Evolutionary conservation across 2,797 vertebrate species (phyloP).

Genomic region (Sebastes alutus): DNA sequence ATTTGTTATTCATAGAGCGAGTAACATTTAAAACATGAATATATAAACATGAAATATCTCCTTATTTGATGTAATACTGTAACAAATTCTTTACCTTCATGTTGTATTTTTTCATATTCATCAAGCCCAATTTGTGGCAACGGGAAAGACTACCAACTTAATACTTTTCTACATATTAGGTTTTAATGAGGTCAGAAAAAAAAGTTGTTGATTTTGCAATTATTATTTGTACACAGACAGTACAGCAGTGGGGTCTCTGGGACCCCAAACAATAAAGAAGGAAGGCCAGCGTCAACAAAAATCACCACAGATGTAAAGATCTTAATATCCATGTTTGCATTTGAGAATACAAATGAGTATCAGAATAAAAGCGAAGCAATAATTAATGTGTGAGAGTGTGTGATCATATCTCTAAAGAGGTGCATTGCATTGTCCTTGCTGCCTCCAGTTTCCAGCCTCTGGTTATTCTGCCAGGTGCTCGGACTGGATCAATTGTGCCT

Average conservation of each 20-base stretch:
- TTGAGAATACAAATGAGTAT: neutral
- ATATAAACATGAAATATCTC: neutral
- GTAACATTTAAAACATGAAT: neutral
- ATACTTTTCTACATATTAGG: neutral
- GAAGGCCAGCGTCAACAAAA: neutral
- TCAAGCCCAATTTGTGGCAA: neutral
- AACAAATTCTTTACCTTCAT: neutral
- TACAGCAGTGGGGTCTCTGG: neutral
- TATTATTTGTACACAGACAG: neutral
- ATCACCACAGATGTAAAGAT: neutral
- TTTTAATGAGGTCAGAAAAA: neutral
- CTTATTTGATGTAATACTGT: neutral
- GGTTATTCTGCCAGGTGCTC: conserved; percentile 55
- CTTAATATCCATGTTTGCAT: neutral
- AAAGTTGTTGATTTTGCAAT: neutral
- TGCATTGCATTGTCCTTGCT: conserved; percentile 28
- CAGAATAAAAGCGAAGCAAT: neutral
- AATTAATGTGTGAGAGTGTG: neutral
- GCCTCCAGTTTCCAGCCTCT: conserved; percentile 25
- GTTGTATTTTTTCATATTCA: neutral
- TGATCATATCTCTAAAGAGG: conserved; percentile 6
- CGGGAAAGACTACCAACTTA: neutral
- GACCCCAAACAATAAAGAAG: neutral
- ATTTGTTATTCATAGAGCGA: neutral
- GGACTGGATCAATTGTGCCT: conserved; percentile 58